Percentiles rank a stretch among this genome's conserved stretches.
phyloP scores from a whole-genome alignment of 2,888 invertebrate genomes.

The Melieria crassipennis region DNA sequence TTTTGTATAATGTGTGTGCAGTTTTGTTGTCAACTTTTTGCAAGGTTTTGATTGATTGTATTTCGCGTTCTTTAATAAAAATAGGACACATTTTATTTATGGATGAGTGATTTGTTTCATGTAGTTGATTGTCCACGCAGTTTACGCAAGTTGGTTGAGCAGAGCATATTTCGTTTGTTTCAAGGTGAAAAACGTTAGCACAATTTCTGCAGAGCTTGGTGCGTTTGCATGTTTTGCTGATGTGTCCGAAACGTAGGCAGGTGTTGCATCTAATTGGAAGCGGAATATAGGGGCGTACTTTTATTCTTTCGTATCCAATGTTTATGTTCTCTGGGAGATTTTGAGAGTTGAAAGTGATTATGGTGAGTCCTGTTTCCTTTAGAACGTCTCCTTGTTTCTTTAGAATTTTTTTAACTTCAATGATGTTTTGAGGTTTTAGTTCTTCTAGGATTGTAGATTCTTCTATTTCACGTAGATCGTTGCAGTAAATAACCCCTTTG shows the following conservation, averaged over 20 bases:
- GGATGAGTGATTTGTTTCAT: too few relatives aligned
- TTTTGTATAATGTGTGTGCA: too few relatives aligned
- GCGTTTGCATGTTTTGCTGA: neutral
- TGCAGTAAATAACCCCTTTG: constrained; percentile 1
- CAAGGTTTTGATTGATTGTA: too few relatives aligned
- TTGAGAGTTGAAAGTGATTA: neutral
- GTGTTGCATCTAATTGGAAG: neutral
- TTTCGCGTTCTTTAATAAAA: neutral
- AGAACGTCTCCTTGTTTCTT: too few relatives aligned
- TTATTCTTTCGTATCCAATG: constrained; percentile 6
- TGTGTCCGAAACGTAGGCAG: neutral
- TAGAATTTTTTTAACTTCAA: neutral
- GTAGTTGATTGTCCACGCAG: too few relatives aligned
- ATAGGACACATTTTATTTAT: neutral
- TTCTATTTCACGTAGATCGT: neutral
- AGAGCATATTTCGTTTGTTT: neutral
- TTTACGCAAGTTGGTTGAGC: too few relatives aligned
- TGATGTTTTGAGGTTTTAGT: constrained; percentile 2
- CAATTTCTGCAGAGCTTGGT: neutral
- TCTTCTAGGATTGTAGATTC: neutral
- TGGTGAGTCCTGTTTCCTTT: too few relatives aligned
- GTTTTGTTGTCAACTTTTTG: too few relatives aligned
- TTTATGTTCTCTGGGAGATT: neutral
- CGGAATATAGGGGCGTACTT: neutral
- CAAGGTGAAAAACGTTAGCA: neutral